A percentile compares a stretch with the other conserved stretches of the same genome.
These are phyloP conservation scores for Zaprionus davidi DNA, from an alignment of 1,140 invertebrate species.

Conservation along the genomic window DNA sequence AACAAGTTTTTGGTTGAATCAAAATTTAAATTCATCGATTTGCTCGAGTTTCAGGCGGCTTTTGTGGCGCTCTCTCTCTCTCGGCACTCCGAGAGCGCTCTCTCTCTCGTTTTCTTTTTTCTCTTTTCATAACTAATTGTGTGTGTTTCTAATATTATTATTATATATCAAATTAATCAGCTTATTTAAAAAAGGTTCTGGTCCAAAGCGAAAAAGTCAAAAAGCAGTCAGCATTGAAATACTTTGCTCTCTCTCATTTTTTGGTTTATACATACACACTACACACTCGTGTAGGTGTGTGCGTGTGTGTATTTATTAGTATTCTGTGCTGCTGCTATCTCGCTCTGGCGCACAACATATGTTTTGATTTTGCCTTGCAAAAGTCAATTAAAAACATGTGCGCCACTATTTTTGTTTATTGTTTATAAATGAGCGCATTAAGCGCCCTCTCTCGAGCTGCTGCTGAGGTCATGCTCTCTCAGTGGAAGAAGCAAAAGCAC, in stretches of 20 bases:
- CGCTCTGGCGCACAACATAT: constrained; percentile 54
- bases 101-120: neutral
- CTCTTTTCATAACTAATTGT: neutral
- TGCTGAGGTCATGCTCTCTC: constrained; percentile 62
- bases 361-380: constrained; percentile 56
- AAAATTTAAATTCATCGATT: constrained; percentile 16
- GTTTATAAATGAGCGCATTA: constrained; percentile 78
- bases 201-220: constrained; percentile 10
- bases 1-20: neutral
- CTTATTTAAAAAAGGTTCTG: neutral
- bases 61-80: constrained; percentile 21
- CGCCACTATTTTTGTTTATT: constrained; percentile 81
- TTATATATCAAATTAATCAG: neutral
- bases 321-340: constrained; percentile 24
- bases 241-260: constrained; percentile 38
- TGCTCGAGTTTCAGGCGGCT: constrained; percentile 26
- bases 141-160: neutral
- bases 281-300: neutral
- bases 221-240: constrained; percentile 43
- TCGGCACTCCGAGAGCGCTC: neutral
- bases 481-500: constrained; percentile 29
- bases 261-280: neutral
- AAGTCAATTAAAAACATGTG: constrained; percentile 80
- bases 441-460: constrained; percentile 22
- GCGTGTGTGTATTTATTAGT: neutral